Evolutionary conservation across 2,888 invertebrate genomes (phyloP), one percentile per base, ranked within the genome.

Genomic region (Heterodera filipjevi): DNA sequence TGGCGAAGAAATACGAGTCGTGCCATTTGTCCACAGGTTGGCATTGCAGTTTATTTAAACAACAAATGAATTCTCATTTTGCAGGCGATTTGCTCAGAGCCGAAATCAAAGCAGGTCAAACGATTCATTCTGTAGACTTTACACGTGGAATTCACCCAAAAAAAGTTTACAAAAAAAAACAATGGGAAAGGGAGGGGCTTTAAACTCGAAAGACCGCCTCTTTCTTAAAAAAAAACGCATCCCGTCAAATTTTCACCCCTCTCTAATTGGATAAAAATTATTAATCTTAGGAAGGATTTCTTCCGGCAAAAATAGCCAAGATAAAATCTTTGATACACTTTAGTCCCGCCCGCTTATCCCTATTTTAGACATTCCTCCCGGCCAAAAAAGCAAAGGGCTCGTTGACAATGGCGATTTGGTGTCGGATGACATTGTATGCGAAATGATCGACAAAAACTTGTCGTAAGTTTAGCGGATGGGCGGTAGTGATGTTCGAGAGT

Each of bases 361-460:
- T 12, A 16, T 3, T 59, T 59, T 76, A 0, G 97, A 96, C 3
- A 95, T 95, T 0, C 92, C 93, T 73, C 91, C 98, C 0, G 97
- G 97, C 1, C 91, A 92, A 77, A 92, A 93, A 81, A 90, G 98
- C 49, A 95, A 97, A 90, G 80, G 81, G 66, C 83, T 94, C 6
- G 95, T 99, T 93, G 95, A 97, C 90, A 93, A 93, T 95, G 81
- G 95, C 94, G 90, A 97, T 90, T 92, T 93, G 85, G 92, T 94
- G 19, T 94, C 94, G 76, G 98, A 98, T 90, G 95, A 95, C 74
- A 92, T 96, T 88, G 98, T 99, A 49, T 95, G 97, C 22, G 93
- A 94, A 88, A 93, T 98, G 93, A 96, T 99, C 89, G 94, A 95
- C 86, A 93, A 92, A 14, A 75, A 79, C 66, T 71, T 83, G 33